phyloP scores from a whole-genome alignment of 2,888 invertebrate species.

The Nomada fabriciana region DNA sequence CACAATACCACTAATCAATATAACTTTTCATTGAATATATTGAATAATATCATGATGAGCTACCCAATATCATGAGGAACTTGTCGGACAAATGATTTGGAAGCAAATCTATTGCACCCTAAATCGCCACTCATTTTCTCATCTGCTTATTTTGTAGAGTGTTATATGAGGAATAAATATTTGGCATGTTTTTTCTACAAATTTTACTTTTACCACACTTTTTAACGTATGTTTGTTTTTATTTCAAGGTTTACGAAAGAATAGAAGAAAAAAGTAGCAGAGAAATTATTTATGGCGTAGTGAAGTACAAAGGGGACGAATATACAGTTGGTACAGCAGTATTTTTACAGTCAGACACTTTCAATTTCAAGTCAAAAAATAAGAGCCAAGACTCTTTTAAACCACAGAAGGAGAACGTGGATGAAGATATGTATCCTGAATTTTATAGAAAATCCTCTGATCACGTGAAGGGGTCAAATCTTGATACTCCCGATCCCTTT shows the following conservation, averaged over 20 bases:
- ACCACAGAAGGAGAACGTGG: conserved; percentile 85
- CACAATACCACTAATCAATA: too few relatives aligned
- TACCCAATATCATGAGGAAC: too few relatives aligned
- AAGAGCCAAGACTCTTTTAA: conserved; percentile 55
- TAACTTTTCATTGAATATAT: too few relatives aligned
- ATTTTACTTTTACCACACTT: too few relatives aligned
- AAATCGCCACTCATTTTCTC: too few relatives aligned
- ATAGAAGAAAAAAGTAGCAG: conserved; percentile 65
- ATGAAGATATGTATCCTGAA: conserved; percentile 92
- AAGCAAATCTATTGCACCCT: too few relatives aligned
- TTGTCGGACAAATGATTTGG: too few relatives aligned
- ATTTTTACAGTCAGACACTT: conserved; percentile 88
- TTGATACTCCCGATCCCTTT: conserved; percentile 91
- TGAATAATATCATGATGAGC: too few relatives aligned
- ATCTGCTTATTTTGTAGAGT: too few relatives aligned
- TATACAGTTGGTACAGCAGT: conserved; percentile 89
- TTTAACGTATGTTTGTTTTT: neutral
- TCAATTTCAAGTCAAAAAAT: conserved; percentile 85
- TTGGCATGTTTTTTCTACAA: too few relatives aligned
- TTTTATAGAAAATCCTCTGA: conserved; percentile 91
- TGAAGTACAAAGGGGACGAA: conserved; percentile 87
- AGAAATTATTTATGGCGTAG: conserved; percentile 82
- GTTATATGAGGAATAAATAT: too few relatives aligned
- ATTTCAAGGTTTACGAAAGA: conserved; percentile 69
- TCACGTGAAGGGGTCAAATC: conserved; percentile 89